Base-by-base conservation (phyloP, 2,113 vertebrate genomes). In the Brachypteracias leptosomus region DNA sequence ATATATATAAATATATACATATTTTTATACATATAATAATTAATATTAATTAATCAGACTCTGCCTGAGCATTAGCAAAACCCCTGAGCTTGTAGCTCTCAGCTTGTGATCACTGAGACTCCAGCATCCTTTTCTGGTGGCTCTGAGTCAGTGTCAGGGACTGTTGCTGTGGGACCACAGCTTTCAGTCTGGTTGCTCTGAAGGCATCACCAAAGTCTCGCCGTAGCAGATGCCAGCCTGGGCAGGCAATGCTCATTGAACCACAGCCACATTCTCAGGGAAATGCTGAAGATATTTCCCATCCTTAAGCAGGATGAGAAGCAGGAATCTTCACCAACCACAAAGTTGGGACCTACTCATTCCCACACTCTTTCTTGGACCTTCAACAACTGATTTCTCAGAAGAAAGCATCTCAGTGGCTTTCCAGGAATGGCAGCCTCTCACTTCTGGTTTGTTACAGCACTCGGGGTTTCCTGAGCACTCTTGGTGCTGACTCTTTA, bases 91-190 rank as follows among this genome's bases (percentile, higher is more conserved):
- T 10, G 40, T 29, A 66, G 59, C 46, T 67, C 5, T 35, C 31
- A 3, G 19, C 29, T 38, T 33, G 15, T 5, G 6, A 29, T 15
- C 35, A 10, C 11, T 7, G 11, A 47, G 9, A 16, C 8, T 35
- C 67, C 28, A 12, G 3, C 17, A 0, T 5, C 42, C n/a, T 4
- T 18, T 42, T 18, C 31, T 63, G 71, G 25, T 9, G 38, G 6
- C 20, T 14, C n/a, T 11, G 51, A 65, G 65, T 16, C 4, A 0
- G 15, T 28, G 85, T 59, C 46, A 4, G 36, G 22, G 33, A 5
- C 7, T 2, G 46, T 6, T 2, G 3, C 47, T 21, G 22, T 2
- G 7, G 33, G 59, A 6, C 26, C 2, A 2, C 40, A 20, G 29
- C 29, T 68, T 44, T 29, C 8, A 13, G n/a, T 52, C 51, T 35